phyloP scores from a whole-genome alignment of 2,888 invertebrate genomes.

The Marasmarcha lunaedactyla region DNA sequence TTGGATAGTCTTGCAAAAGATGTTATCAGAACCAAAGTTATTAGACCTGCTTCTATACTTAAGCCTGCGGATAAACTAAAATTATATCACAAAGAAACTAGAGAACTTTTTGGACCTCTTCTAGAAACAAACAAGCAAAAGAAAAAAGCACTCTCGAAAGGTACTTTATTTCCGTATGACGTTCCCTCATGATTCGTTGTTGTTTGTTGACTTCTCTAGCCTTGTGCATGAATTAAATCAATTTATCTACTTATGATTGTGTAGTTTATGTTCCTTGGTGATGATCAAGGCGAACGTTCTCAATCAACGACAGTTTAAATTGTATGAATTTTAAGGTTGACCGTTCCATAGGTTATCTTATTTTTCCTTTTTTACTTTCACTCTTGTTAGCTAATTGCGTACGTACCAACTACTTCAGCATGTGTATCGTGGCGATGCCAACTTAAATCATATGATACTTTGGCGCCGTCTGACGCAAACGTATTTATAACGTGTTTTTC shows the following conservation, averaged over 20 bases:
- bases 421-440: constrained; percentile 1
- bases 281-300: too few relatives aligned
- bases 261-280: too few relatives aligned
- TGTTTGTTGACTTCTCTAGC: too few relatives aligned
- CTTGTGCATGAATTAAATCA: too few relatives aligned
- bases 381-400: not conserved
- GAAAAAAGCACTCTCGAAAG: constrained; percentile 21
- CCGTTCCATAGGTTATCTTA: too few relatives aligned
- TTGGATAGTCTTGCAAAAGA: constrained; percentile 33
- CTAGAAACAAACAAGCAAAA: constrained; percentile 58
- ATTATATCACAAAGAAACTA: constrained; percentile 59
- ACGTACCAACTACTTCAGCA: too few relatives aligned
- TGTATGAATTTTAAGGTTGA: too few relatives aligned
- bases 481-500: not conserved
- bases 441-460: constrained; percentile 5
- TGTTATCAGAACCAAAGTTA: constrained; percentile 49
- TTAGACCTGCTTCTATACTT: constrained; percentile 47
- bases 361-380: too few relatives aligned
- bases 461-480: constrained; percentile 11
- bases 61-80: constrained; percentile 56
- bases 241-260: too few relatives aligned
- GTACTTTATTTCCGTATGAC: constrained; percentile 19
- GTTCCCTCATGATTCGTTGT: constrained; percentile 14
- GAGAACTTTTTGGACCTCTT: constrained; percentile 58
- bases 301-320: too few relatives aligned